phyloP scores from a whole-genome alignment of 2,888 invertebrate species.

The Lochmaea crataegi region DNA sequence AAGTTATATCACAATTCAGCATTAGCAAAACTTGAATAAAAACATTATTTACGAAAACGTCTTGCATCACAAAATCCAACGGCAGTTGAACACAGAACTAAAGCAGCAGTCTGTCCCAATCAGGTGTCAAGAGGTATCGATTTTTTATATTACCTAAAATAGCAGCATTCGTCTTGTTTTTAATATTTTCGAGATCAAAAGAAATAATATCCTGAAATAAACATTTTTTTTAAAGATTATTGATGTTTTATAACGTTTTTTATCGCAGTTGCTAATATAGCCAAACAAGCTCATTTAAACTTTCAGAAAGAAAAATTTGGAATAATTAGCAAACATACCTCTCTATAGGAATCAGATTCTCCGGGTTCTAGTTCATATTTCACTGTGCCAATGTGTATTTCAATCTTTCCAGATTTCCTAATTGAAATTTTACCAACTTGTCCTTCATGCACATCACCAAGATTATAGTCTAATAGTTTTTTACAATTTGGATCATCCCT shows the following conservation, averaged over 20 bases:
- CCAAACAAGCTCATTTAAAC: too few species aligned
- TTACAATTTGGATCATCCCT: slow-evolving; percentile 57
- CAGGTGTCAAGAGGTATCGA: slow-evolving; percentile 55
- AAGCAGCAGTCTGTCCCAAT: slow-evolving; percentile 51
- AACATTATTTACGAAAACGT: neutral
- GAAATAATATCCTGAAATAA: slow-evolving; percentile 48
- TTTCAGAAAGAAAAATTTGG: slow-evolving; percentile 17
- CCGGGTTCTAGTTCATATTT: slow-evolving; percentile 56
- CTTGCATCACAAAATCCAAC: slow-evolving; percentile 22
- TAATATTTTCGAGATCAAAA: slow-evolving; percentile 40
- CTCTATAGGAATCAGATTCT: slow-evolving; percentile 39
- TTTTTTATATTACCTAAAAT: slow-evolving; percentile 56
- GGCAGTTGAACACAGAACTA: slow-evolving; percentile 19
- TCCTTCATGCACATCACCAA: slow-evolving; percentile 59
- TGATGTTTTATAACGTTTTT: too few species aligned
- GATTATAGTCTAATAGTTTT: slow-evolving; percentile 56
- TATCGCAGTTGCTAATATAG: too few species aligned
- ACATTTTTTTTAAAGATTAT: too few species aligned
- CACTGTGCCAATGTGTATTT: slow-evolving; percentile 57
- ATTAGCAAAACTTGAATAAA: slow-evolving; percentile 18
- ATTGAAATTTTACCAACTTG: slow-evolving; percentile 60
- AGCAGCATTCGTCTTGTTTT: slow-evolving; percentile 47
- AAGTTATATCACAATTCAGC: slow-evolving; percentile 34
- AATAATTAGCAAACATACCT: slow-evolving; percentile 37
- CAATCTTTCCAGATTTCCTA: slow-evolving; percentile 59